Conservation (phyloP, 2,113 vertebrate genomes). For the Ia io region DNA sequence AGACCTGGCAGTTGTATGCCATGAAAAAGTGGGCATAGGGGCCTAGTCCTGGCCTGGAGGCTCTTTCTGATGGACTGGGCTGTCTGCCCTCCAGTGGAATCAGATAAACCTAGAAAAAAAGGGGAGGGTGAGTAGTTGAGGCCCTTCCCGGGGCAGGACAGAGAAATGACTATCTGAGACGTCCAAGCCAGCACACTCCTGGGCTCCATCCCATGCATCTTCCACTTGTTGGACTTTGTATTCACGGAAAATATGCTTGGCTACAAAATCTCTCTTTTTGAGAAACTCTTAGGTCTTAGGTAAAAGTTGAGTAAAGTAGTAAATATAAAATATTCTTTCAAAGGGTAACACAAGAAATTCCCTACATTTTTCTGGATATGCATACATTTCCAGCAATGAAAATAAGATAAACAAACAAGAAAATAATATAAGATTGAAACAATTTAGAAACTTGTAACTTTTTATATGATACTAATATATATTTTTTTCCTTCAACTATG, state of each 20-base stretch:
- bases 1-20: accelerated
- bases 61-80: not conserved
- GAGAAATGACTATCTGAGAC: accelerated
- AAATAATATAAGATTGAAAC: not conserved
- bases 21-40: accelerated
- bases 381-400: not conserved
- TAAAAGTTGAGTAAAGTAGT: not conserved
- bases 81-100: conserved; percentile 80
- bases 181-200: not conserved
- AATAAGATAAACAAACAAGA: too few relatives aligned
- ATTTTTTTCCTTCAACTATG: not conserved
- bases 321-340: not conserved
- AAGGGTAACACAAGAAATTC: not conserved
- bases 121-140: too few relatives aligned
- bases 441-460: not conserved
- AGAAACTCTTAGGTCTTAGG: not conserved
- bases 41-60: accelerated
- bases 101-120: conserved; percentile 93
- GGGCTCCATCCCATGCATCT: not conserved
- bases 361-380: not conserved
- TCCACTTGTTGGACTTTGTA: not conserved
- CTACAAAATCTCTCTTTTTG: not conserved
- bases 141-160: not conserved
- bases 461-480: not conserved
- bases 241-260: not conserved